phyloP scores from a whole-genome alignment of 2,797 vertebrate genomes.

The Amniataba percoides region DNA sequence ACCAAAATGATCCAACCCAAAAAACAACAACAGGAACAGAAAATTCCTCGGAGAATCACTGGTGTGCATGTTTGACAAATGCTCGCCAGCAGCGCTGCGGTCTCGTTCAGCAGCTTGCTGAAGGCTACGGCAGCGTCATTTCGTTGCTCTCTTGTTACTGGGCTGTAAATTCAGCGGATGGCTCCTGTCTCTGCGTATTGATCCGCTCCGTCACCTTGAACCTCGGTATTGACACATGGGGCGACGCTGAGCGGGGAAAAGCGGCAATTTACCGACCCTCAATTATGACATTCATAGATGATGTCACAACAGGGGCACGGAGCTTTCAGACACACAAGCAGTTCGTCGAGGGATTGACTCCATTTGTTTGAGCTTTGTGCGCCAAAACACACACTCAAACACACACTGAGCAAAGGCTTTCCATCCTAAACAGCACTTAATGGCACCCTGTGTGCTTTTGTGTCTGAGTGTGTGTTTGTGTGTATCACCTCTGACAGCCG shows the following conservation, averaged over 20 bases:
- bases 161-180: constrained; percentile 99
- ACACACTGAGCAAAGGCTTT: constrained; percentile 61
- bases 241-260: constrained; percentile 85
- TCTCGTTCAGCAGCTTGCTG: constrained; percentile 83
- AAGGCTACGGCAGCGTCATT: constrained; percentile 94
- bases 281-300: constrained; percentile 99
- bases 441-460: constrained; percentile 64
- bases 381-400: constrained; percentile 52
- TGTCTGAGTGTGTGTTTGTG: constrained; percentile 41
- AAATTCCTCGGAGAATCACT: constrained; percentile 67
- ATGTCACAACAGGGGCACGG: constrained; percentile 90
- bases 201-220: constrained; percentile 99
- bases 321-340: constrained; percentile 47
- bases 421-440: constrained; percentile 71
- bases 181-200: constrained; percentile 97
- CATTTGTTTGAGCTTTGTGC: constrained; percentile 74
- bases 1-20: constrained; percentile 33
- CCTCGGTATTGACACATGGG: constrained; percentile 99
- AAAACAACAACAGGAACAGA: constrained; percentile 46
- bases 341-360: constrained; percentile 69
- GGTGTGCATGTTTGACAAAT: constrained; percentile 69
- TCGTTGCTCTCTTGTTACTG: constrained; percentile 96
- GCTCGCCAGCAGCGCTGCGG: constrained; percentile 82
- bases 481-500: constrained; percentile 65
- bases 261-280: constrained; percentile 94